Conservation (phyloP, 2,797 vertebrate species). For the Philypnodon macrostomus region DNA sequence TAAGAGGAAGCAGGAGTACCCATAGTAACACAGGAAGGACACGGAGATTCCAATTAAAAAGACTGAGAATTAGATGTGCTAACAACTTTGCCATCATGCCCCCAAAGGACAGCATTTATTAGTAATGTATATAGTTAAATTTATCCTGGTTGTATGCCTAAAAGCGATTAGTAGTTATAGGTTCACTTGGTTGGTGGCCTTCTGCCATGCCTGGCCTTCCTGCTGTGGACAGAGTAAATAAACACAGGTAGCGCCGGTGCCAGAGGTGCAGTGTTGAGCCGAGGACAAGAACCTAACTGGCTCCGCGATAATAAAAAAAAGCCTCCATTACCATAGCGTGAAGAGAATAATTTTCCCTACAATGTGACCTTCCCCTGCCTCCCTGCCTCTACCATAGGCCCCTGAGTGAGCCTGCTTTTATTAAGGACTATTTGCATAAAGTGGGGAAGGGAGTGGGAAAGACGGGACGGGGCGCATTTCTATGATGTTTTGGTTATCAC, state of each 20-base stretch:
- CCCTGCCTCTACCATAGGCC: constrained; percentile 64
- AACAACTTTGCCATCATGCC: too few relatives aligned
- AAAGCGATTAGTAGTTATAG: constrained; percentile 37
- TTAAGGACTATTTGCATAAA: constrained; percentile 72
- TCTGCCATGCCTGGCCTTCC: constrained; percentile 29
- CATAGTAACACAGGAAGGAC: too few relatives aligned
- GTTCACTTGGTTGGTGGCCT: constrained; percentile 27
- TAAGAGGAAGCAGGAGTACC: too few relatives aligned
- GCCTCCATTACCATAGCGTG: constrained; percentile 67
- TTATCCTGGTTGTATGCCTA: not conserved
- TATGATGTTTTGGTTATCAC: constrained; percentile 57
- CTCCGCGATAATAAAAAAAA: constrained; percentile 44
- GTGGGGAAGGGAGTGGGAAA: constrained; percentile 25
- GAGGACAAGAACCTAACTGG: constrained; percentile 55
- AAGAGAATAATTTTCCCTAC: constrained; percentile 71
- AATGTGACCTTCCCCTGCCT: constrained; percentile 72
- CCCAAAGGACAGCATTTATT: not conserved
- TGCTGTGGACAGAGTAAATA: constrained; percentile 54
- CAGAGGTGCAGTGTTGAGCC: constrained; percentile 49
- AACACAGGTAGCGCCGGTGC: constrained; percentile 45
- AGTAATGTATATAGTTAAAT: constrained; percentile 1
- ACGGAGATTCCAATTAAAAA: too few relatives aligned
- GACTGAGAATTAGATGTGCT: too few relatives aligned
- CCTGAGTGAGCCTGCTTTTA: constrained; percentile 68
- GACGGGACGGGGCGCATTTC: constrained; percentile 47